phyloP scores from a whole-genome alignment of 37 sponge, comb jelly and placozoan species.

The Beroe forskalii region DNA sequence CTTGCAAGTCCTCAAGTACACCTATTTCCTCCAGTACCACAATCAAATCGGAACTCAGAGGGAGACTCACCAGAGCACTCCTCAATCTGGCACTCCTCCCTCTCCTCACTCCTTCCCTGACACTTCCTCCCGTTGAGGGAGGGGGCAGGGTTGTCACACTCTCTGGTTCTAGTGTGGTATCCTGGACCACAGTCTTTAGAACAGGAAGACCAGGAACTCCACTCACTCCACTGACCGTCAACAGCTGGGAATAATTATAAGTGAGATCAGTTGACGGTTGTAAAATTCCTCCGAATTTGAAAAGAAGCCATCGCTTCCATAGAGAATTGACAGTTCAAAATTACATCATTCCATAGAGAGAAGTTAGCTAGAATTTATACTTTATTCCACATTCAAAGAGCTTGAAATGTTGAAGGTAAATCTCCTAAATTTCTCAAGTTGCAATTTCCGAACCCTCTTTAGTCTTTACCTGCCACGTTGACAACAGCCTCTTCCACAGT shows the following conservation, averaged over 20 bases:
- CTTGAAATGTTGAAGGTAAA: too few species aligned
- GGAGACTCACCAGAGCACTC: constrained; percentile 50
- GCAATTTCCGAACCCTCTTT: too few species aligned
- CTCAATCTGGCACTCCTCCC: background rate
- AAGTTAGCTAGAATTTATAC: too few species aligned
- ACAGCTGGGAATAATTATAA: constrained; percentile 29
- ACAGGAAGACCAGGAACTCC: constrained; percentile 6
- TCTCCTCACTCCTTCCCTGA: constrained; percentile 10
- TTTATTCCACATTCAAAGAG: too few species aligned
- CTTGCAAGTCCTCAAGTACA: too few species aligned
- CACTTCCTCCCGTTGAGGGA: constrained; percentile 5
- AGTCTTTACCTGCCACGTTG: constrained; percentile 1
- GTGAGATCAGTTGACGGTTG: too few species aligned
- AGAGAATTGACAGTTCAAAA: too few species aligned
- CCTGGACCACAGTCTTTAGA: constrained; percentile 51
- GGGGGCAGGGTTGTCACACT: constrained; percentile 23
- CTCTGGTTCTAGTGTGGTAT: background rate
- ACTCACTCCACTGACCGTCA: constrained; percentile 25
- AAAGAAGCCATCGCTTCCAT: too few species aligned
- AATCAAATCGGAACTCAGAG: background rate
- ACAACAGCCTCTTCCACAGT: constrained; percentile 4
- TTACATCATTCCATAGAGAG: too few species aligned
- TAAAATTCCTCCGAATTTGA: too few species aligned
- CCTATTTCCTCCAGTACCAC: too few species aligned
- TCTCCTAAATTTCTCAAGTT: too few species aligned